These are phyloP conservation scores for Ginglymostoma cirratum DNA, from an alignment of 2,113 vertebrate genomes.

Conservation along the genomic window DNA sequence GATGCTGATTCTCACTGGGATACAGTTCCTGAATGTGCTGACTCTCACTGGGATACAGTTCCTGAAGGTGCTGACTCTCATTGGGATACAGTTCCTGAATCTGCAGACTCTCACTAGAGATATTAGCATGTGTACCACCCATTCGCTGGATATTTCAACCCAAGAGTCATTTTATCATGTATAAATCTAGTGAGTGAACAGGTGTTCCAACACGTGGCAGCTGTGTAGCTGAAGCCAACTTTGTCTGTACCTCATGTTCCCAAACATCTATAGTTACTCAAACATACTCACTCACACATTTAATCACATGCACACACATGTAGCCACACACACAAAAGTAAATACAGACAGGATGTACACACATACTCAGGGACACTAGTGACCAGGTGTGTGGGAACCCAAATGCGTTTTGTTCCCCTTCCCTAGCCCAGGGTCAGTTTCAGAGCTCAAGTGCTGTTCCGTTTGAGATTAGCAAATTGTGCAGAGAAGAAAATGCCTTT, in stretches of 20 bases:
- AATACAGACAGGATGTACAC: background rate
- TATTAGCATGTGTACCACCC: background rate
- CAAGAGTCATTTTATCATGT: background rate
- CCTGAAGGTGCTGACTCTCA: too few species aligned
- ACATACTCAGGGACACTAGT: background rate
- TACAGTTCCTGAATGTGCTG: too few species aligned
- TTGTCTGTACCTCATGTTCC: background rate
- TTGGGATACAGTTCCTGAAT: too few species aligned
- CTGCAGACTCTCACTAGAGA: background rate
- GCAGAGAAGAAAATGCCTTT: background rate
- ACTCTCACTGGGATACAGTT: background rate
- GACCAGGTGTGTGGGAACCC: background rate
- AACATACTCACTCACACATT: background rate
- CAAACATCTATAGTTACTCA: background rate
- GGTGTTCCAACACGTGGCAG: background rate
- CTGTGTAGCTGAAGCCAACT: background rate
- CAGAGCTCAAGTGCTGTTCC: background rate
- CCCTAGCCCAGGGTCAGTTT: background rate
- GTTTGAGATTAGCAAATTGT: background rate
- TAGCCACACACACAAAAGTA: background rate
- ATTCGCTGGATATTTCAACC: background rate
- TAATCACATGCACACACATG: background rate
- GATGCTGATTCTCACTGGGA: background rate
- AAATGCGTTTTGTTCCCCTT: background rate
- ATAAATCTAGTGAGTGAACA: background rate